Evolutionary conservation across 2,888 invertebrate species (phyloP), one percentile per base, ranked within the genome.

Genomic region (Noctua janthina): DNA sequence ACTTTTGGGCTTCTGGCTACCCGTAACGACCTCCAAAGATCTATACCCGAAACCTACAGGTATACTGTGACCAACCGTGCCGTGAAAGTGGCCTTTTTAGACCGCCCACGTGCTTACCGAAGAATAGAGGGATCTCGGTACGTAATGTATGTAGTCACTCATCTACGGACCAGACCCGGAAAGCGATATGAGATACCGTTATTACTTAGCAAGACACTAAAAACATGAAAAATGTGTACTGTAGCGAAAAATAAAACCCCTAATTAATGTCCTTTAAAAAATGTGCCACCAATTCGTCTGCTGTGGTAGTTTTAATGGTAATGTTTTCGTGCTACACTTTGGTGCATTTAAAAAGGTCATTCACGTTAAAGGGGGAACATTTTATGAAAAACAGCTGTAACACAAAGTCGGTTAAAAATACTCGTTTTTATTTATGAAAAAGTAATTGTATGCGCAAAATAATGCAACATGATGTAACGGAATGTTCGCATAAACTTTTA

Each of bases 401-500:
- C 35, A 49, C 20, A 35, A 20, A 80, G 51, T 13, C 43, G 43
- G 43, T 67, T 43, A 81, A 69, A 79, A 68, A 43, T 10, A 1
- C 29, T 76, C 15, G 23, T 76, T 64, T 29, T 64, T 62, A 69
- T 75, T 54, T 49, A 54, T 68, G 23, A 54, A 62, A 75, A 81
- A 29, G 35, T 54, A 39, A 69, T 49, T 15, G 29, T 46, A 54
- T 20, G 17, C 23, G 46, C n/a, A 10, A 64, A 51, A 59, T 23
- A 43, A 51, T 29, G 54, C 49, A 17, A 7, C 15, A 39, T 15
- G 29, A 49, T 49, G 64, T 20, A 64, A 64, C 23, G 3, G 13
- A 70, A 76, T 43, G 49, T 43, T 3, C 11, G 39, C 54, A 29
- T 76, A 82, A 62, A 76, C 10, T 56, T 76, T 82, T 56, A 76